Base-by-base conservation (phyloP, 2,113 vertebrate genomes). In the Leptodactylus fuscus region DNA sequence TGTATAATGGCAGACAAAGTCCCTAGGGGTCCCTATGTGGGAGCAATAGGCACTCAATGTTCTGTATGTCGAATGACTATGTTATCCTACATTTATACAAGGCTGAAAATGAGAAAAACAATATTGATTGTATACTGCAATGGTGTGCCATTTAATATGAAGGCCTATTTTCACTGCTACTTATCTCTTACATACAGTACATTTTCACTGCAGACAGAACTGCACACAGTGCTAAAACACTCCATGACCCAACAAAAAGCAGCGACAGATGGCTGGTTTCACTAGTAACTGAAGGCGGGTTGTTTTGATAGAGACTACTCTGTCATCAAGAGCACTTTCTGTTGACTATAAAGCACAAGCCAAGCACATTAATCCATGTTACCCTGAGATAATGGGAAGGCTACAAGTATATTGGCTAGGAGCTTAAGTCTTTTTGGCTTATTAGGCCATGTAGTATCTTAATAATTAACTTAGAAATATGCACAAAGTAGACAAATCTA, bases 401-500 rank as follows among this genome's bases (percentile, higher is more conserved):
- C 20, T 36, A 79, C 34, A 78, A 55, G 27, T 5, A 15, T 60
- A 80, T 36, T 55, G 13, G 24, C 18, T 49, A 49, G 0, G 3
- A 81, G 49, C 48, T 1, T 34, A 24, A n/a, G 36, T 73, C 3
- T 41, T 73, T 53, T 48, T 41, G 16, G 51, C 44, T 60, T 22
- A 60, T 60, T 83, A 70, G 65, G 27, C 16, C 11, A 48, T 82
- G 32, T 71, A 22, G 6, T 29, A 5, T n/a, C 49, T 29, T 82
- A 83, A 83, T 83, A 12, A 83, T 83, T 83, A 83, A 83, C 82
- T 22, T 41, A n/a, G 8, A 89, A 90, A 88, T 88, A 49, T 83
- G 89, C 90, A 88, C 77, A 90, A 71, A 67, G 81, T 83, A 24
- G 88, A 87, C 89, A 88, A 92, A 91, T 89, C 87, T 75, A 91